Percentiles rank a stretch among this genome's conserved stretches.
Conservation (phyloP, 2,888 invertebrate species). For the Laothoe populi region DNA sequence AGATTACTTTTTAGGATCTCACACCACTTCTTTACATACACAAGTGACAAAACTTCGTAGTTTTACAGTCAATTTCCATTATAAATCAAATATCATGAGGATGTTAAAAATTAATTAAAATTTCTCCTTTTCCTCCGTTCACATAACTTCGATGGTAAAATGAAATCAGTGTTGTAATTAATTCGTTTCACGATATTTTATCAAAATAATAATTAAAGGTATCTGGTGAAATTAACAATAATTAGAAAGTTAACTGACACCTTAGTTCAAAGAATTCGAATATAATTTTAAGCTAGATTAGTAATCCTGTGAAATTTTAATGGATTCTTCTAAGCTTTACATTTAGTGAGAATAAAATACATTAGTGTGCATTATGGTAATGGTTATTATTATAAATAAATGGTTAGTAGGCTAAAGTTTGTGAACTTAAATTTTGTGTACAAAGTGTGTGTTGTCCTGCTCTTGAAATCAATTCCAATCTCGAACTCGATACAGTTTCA, state of each 20-base stretch:
- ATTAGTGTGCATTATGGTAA: too few relatives aligned
- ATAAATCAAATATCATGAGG: slow-evolving; percentile 7
- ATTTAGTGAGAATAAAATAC: too few relatives aligned
- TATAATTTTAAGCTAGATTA: background rate
- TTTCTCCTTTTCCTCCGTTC: slow-evolving; percentile 25
- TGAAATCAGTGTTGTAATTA: slow-evolving; percentile 28
- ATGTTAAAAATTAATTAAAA: slow-evolving; percentile 29
- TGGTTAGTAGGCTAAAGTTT: too few relatives aligned
- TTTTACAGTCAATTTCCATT: too few relatives aligned
- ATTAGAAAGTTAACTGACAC: background rate
- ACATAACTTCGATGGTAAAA: slow-evolving; percentile 26
- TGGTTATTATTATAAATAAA: too few relatives aligned
- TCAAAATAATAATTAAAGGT: slow-evolving; percentile 25
- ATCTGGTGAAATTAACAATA: slow-evolving; percentile 25
- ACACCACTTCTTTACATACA: too few relatives aligned
- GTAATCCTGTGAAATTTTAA: background rate
- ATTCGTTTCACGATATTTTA: slow-evolving; percentile 28
- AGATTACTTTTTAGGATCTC: too few relatives aligned
- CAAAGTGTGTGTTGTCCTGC: too few relatives aligned
- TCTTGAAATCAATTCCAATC: too few relatives aligned
- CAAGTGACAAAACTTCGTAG: too few relatives aligned
- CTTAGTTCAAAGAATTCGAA: background rate
- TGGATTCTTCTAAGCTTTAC: background rate
- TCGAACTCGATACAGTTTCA: too few relatives aligned
- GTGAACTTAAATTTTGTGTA: too few relatives aligned